A percentile compares a stretch with the other conserved stretches of the same genome.
phyloP scores from a whole-genome alignment of 2,113 vertebrate genomes.

The Toxotes chatareus region DNA sequence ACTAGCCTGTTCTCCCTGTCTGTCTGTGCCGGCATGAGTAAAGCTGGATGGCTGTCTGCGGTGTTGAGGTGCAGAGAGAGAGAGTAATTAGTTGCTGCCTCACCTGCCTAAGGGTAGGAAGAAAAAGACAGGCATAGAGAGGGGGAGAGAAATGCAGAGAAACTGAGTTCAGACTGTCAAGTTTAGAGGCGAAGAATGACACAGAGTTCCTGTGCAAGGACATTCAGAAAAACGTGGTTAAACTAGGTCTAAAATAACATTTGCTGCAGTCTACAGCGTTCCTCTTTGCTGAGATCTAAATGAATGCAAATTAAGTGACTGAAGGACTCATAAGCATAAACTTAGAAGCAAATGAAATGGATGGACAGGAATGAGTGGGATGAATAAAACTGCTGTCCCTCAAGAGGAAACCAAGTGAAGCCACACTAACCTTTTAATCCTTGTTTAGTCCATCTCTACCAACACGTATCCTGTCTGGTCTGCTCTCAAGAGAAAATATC shows the following conservation, averaged over 20 bases:
- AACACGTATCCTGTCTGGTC: slow-evolving; percentile 29
- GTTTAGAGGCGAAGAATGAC: slow-evolving; percentile 12
- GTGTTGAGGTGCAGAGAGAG: slow-evolving; percentile 26
- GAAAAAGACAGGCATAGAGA: slow-evolving; percentile 18
- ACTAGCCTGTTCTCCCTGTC: slow-evolving; percentile 26
- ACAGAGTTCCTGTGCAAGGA: background rate
- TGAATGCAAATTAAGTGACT: background rate
- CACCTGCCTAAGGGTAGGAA: slow-evolving; percentile 43
- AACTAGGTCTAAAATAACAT: slow-evolving; percentile 10
- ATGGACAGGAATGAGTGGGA: slow-evolving; percentile 11
- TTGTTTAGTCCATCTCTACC: slow-evolving; percentile 35
- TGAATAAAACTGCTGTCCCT: slow-evolving; percentile 30
- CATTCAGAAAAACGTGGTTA: background rate
- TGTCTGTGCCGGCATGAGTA: slow-evolving; percentile 37
- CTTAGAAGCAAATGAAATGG: slow-evolving; percentile 5
- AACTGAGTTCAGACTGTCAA: slow-evolving; percentile 10
- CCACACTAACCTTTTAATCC: slow-evolving; percentile 1
- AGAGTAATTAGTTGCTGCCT: slow-evolving; percentile 55
- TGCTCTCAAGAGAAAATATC: slow-evolving; percentile 33
- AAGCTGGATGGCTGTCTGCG: slow-evolving; percentile 28
- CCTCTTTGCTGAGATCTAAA: background rate
- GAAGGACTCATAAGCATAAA: background rate
- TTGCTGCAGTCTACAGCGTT: background rate
- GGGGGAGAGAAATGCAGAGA: background rate
- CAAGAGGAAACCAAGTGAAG: slow-evolving; percentile 30